Evolutionary conservation across 1,140 invertebrate species (phyloP), one percentile per base, ranked within the genome.

Genomic region (Aphidius gifuensis): DNA sequence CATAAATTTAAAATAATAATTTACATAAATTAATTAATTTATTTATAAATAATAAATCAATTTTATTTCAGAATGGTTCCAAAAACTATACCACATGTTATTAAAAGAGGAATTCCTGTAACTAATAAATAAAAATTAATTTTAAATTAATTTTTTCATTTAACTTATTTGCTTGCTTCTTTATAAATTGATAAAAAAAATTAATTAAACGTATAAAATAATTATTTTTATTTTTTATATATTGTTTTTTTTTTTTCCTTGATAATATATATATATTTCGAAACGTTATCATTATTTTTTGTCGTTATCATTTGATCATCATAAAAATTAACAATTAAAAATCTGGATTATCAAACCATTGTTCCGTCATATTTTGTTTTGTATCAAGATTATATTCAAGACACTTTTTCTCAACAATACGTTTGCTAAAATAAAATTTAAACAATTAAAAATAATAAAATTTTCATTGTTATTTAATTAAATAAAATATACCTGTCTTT

Each of bases 1-100:
- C 0, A 38, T 46, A 46, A 8, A 46, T 46, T 46, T 2, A 46
- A 8, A 46, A 46, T 46, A n/a, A n/a, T 46, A 5, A 42, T 61
- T 59, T n/a, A 38, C 43, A 32, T 32, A 55, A 11, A 42, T 7
- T 16, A 16, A n/a, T 40, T 32, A 23, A 45, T 7, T 44, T 3
- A 44, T 5, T 21, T 9, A 42, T 6, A 21, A 48, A 58, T 58
- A 46, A 44, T 21, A n/a, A 39, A 50, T 42, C 1, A 2, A 42
- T 49, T 56, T 53, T 62, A 68, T 83, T 82, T n/a, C 79, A 93
- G 90, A 62, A 92, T 93, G 91, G 88, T 92, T 16, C 88, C 89
- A 6, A 90, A 92, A 74, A 83, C 78, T 46, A 92, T 90, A 69
- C 90, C 90, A 3, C 91, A 93, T 71, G 77, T 90, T 4, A 86